A percentile compares a stretch with the other conserved stretches of the same genome.
These are phyloP conservation scores for Drosophila quasianomalipes DNA, from an alignment of 2,888 invertebrate species.

Conservation along the genomic window DNA sequence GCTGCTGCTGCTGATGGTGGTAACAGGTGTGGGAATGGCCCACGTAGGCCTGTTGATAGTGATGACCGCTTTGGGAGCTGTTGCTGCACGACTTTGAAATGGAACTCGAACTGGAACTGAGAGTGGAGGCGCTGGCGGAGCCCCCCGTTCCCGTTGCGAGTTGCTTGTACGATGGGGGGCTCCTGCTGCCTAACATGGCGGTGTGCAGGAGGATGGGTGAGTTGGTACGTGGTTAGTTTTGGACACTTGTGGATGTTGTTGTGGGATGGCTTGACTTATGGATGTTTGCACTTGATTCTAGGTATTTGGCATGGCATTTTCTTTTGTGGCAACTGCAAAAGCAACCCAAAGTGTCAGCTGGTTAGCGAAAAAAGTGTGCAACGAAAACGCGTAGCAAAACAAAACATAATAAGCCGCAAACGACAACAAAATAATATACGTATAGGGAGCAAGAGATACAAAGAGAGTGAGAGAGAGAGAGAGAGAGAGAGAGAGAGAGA, in stretches of 20 bases:
- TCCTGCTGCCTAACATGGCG: slow-evolving; percentile 83
- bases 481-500: slow-evolving; percentile 2
- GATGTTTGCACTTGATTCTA: slow-evolving; percentile 23
- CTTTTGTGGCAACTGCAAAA: slow-evolving; percentile 45
- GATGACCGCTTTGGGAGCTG: slow-evolving; percentile 54
- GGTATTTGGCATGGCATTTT: slow-evolving; percentile 16
- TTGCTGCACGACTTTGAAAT: slow-evolving; percentile 32
- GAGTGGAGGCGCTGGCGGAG: slow-evolving; percentile 73
- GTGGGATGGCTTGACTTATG: slow-evolving; percentile 12
- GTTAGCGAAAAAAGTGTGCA: slow-evolving; percentile 36
- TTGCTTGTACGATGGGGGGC: slow-evolving; percentile 82
- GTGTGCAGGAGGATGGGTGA: slow-evolving; percentile 48
- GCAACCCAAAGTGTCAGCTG: slow-evolving; percentile 30
- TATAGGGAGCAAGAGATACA: not conserved
- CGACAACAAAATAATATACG: not conserved
- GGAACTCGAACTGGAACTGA: slow-evolving; percentile 38
- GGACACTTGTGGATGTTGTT: slow-evolving; percentile 40
- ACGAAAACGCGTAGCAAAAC: slow-evolving; percentile 60
- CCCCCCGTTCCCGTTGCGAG: slow-evolving; percentile 83
- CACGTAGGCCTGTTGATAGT: slow-evolving; percentile 57
- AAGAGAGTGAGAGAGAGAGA: slow-evolving; percentile 8
- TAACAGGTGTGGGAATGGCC: slow-evolving; percentile 65
- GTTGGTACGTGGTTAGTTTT: slow-evolving; percentile 35
- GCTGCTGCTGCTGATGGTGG: slow-evolving; percentile 66
- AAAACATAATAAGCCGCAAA: slow-evolving; percentile 47